These are phyloP conservation scores for Anastatus disparis DNA, from an alignment of 1,140 invertebrate genomes.

Conservation along the genomic window DNA sequence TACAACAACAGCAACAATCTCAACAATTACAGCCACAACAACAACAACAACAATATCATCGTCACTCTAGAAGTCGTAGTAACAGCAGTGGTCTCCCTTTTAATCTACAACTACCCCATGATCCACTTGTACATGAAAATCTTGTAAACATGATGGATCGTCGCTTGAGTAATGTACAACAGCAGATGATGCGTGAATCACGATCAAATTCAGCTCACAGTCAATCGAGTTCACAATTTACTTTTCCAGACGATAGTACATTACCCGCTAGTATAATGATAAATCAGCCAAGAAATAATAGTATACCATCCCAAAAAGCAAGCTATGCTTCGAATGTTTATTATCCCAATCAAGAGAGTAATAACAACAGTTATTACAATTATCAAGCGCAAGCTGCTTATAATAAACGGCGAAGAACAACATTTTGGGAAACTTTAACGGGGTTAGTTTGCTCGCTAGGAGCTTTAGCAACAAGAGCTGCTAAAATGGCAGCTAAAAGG, in stretches of 20 bases:
- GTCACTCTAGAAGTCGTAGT: too few species aligned
- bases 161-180: conserved; percentile 58
- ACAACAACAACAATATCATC: too few species aligned
- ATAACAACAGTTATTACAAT: background rate
- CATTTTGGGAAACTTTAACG: conserved; percentile 63
- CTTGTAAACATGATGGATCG: conserved; percentile 60
- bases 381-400: background rate
- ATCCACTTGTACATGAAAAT: conserved; percentile 55
- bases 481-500: conserved; percentile 60
- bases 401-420: conserved; percentile 47
- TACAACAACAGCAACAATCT: background rate
- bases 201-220: conserved; percentile 40
- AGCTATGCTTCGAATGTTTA: background rate
- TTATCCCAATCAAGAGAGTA: background rate
- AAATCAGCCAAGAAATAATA: background rate
- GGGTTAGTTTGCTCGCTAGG: conserved; percentile 65
- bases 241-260: background rate
- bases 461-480: conserved; percentile 61
- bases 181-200: conserved; percentile 48
- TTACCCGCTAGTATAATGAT: background rate
- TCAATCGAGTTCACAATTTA: background rate
- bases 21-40: background rate
- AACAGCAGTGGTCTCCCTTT: background rate
- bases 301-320: background rate
- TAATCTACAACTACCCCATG: too few species aligned